A percentile compares a stretch with the other conserved stretches of the same genome.
Conservation (phyloP, 2,113 vertebrate species). For the Trochalopteron elliotii region DNA sequence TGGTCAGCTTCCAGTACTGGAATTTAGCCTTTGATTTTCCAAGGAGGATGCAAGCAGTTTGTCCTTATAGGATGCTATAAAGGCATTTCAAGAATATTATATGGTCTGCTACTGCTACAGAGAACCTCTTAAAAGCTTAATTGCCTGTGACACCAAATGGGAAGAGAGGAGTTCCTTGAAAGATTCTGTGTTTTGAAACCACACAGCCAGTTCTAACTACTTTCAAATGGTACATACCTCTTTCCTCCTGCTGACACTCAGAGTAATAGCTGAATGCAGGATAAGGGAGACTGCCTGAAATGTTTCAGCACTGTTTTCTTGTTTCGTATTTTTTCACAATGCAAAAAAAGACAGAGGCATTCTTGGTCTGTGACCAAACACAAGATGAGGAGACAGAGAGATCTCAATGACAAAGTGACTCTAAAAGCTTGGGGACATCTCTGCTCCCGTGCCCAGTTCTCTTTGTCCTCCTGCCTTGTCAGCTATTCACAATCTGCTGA, state of each 20-base stretch:
- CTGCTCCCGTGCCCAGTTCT: neutral
- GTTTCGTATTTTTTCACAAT: neutral
- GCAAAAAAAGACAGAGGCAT: neutral
- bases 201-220: neutral
- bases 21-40: neutral
- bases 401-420: neutral
- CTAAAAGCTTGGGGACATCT: neutral
- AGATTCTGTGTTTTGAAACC: constrained; percentile 22
- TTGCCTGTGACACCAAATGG: constrained; percentile 49
- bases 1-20: neutral
- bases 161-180: constrained; percentile 21
- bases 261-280: constrained; percentile 12
- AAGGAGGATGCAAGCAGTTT: constrained; percentile 10
- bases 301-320: neutral
- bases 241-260: constrained; percentile 26
- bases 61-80: constrained; percentile 29
- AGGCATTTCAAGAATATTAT: constrained; percentile 11
- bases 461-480: neutral
- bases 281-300: constrained; percentile 6
- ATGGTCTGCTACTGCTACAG: constrained; percentile 16
- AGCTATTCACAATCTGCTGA: neutral
- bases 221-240: neutral
- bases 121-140: constrained; percentile 52
- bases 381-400: neutral
- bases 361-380: neutral